These are phyloP conservation scores for Drosophila fulvimacula DNA, from an alignment of 2,888 invertebrate genomes.

Conservation along the genomic window DNA sequence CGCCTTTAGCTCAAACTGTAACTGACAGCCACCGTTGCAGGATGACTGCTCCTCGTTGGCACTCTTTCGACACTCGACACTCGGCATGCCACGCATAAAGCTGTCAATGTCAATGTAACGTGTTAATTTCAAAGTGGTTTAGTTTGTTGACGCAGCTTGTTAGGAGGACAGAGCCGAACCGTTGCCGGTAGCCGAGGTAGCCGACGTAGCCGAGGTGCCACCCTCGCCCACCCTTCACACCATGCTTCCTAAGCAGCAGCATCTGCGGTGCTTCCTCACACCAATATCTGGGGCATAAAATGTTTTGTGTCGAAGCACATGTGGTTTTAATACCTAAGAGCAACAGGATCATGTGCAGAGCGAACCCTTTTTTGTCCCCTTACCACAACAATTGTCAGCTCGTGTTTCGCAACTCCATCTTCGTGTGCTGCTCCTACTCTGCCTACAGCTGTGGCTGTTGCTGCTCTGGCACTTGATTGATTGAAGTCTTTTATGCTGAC, in stretches of 20 bases:
- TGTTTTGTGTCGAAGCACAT: slow-evolving; percentile 64
- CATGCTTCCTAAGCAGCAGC: slow-evolving; percentile 20
- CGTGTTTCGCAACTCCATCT: slow-evolving; percentile 18
- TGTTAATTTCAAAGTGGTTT: slow-evolving; percentile 81
- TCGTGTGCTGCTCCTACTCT: slow-evolving; percentile 1
- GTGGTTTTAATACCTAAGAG: slow-evolving; percentile 66
- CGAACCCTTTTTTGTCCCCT: slow-evolving; percentile 41
- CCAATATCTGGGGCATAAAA: slow-evolving; percentile 55
- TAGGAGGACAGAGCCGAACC: slow-evolving; percentile 45
- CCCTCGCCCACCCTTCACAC: slow-evolving; percentile 5
- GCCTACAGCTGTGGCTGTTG: too few relatives aligned
- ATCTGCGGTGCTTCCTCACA: slow-evolving; percentile 11
- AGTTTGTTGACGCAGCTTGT: slow-evolving; percentile 79
- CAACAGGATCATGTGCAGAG: slow-evolving; percentile 16
- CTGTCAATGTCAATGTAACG: slow-evolving; percentile 82
- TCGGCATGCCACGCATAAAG: slow-evolving; percentile 80
- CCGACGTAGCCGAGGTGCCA: slow-evolving; percentile 16
- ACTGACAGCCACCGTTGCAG: slow-evolving; percentile 63
- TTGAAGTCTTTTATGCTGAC: slow-evolving; percentile 61
- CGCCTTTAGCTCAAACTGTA: slow-evolving; percentile 56
- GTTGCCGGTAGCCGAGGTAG: slow-evolving; percentile 16
- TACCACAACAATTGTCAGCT: slow-evolving; percentile 36
- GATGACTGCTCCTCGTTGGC: slow-evolving; percentile 22
- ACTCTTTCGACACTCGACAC: slow-evolving; percentile 50
- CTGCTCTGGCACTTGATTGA: slow-evolving; percentile 70